Percentiles rank a stretch among this genome's conserved stretches.
These are phyloP conservation scores for Lissocephala sabroskyi DNA, from an alignment of 2,888 invertebrate genomes.

Conservation along the genomic window DNA sequence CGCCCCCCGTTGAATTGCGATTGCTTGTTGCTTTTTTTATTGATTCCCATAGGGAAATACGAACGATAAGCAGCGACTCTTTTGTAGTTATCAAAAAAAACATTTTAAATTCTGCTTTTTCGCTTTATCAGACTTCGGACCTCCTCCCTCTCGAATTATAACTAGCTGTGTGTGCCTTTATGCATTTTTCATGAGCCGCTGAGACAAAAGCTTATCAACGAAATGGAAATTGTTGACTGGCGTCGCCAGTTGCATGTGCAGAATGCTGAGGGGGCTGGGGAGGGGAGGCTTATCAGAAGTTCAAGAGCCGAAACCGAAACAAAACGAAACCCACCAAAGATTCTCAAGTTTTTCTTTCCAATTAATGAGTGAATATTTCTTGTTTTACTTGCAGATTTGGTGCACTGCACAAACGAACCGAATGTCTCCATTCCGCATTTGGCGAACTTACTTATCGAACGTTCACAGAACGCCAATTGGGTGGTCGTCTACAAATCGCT, in stretches of 20 bases:
- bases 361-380: too few species aligned
- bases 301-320: not conserved
- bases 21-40: too few species aligned
- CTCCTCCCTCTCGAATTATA: too few species aligned
- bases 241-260: conserved; percentile 4
- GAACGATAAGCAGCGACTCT: too few species aligned
- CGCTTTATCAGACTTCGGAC: too few species aligned
- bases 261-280: not conserved
- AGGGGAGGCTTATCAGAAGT: not conserved
- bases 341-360: not conserved
- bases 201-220: conserved; percentile 19
- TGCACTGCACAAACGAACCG: conserved; percentile 99
- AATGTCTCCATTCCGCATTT: conserved; percentile 99
- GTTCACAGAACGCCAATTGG: conserved; percentile 98
- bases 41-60: too few species aligned
- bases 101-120: too few species aligned
- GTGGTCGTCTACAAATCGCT: conserved; percentile 98
- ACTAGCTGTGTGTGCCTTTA: too few species aligned
- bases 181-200: conserved; percentile 3
- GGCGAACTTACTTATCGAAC: conserved; percentile 97
- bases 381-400: conserved; percentile 86
- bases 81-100: too few species aligned
- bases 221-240: conserved; percentile 5
- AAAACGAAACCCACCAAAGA: not conserved
- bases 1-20: too few species aligned